Base-by-base conservation (phyloP, 1,140 invertebrate species). In the Sinonovacula constricta region DNA sequence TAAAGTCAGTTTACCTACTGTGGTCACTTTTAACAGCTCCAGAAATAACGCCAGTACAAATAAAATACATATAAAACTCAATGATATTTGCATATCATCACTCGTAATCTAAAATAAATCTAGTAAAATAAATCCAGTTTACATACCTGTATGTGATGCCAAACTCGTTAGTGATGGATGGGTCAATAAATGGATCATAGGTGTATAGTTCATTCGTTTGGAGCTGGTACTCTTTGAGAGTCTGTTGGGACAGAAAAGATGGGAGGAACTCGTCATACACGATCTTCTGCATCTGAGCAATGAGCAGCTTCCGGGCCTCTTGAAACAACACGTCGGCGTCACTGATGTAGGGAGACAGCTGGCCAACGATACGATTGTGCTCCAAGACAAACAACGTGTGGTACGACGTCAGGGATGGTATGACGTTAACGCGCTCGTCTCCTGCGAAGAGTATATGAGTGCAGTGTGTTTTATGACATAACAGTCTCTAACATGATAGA, bases 261-360 rank as follows among this genome's bases (percentile, higher is more conserved):
- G 97, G 96, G 18, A 98, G 90, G 87, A 95, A 97, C 90, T 97
- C 96, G 82, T 95, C 95, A 85, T 96, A 97, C 39, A 94, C 94
- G 51, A 97, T 95, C 14, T 94, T 93, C 88, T 97, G 95, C 86
- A 95, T 93, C 86, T 95, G 92, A 2, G 95, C 96, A 0, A 93
- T 94, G 5, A 97, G 92, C 74, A 98, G 96, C 81, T 86, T 94
- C 93, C 76, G 92, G 0, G 95, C 94, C 88, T 98, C 96, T 91
- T 98, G 96, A 88, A 95, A 99, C 0, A 98, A 88, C 4, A 31
- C 56, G 10, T 69, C 68, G 30, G 30, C n/a, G 31, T 56, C 33
- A 1, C 7, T 22, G 49, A 14, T 45, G 30, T 5, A 66, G 5
- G 1, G 12, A 45, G 18, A 7, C 22, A 12, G 22, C 10, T 4